phyloP scores from a whole-genome alignment of 2,888 invertebrate species.

The Eupeodes luniger region DNA sequence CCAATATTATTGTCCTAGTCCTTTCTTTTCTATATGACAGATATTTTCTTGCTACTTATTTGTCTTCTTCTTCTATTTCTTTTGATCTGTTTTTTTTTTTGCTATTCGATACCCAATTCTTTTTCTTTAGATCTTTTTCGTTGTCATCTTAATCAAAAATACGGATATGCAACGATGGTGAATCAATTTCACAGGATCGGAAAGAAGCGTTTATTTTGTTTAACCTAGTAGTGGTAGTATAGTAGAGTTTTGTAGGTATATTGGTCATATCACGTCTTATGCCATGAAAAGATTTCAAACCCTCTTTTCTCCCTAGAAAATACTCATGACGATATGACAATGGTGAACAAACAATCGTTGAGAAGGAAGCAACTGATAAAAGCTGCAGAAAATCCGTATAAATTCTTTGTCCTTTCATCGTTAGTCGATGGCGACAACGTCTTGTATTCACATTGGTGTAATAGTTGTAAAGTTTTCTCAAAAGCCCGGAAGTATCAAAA shows the following conservation, averaged over 20 bases:
- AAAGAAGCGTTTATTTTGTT: slow-evolving; percentile 18
- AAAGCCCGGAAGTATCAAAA: no score
- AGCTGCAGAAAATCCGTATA: slow-evolving; percentile 12
- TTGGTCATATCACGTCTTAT: slow-evolving; percentile 35
- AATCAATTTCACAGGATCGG: slow-evolving; percentile 74
- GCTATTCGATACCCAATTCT: not conserved
- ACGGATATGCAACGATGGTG: slow-evolving; percentile 61
- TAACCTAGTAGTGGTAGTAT: not conserved
- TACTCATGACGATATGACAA: slow-evolving; percentile 34
- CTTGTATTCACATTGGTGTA: no score
- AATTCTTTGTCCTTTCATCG: slow-evolving; percentile 1
- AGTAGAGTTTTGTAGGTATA: not conserved
- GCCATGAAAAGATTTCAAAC: slow-evolving; percentile 33
- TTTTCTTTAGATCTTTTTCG: slow-evolving; percentile 36
- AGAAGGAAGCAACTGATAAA: slow-evolving; percentile 20
- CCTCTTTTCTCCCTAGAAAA: not conserved
- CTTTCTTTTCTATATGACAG: slow-evolving; percentile 15
- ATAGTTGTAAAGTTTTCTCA: no score
- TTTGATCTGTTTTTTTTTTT: slow-evolving; percentile 56
- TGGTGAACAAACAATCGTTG: slow-evolving; percentile 31
- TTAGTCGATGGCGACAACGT: not conserved
- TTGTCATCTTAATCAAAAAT: slow-evolving; percentile 72
- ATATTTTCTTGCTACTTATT: slow-evolving; percentile 41
- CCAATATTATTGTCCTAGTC: slow-evolving; percentile 51
- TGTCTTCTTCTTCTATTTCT: slow-evolving; percentile 22